phyloP scores from a whole-genome alignment of 1,140 invertebrate species.

The Theocolax elegans region DNA sequence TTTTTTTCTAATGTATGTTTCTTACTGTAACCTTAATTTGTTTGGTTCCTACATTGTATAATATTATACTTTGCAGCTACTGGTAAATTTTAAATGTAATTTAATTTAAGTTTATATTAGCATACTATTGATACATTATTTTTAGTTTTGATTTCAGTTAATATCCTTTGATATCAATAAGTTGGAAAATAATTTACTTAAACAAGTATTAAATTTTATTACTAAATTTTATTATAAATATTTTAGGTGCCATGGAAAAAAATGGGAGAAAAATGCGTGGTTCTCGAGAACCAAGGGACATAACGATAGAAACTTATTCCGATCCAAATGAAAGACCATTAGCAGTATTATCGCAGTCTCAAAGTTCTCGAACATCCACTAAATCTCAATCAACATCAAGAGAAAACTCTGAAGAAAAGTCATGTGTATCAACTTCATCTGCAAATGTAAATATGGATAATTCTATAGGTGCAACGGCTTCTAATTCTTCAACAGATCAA shows the following conservation, averaged over 20 bases:
- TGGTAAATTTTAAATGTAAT: not conserved
- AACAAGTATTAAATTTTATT: not conserved
- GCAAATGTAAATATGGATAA: constrained; percentile 62
- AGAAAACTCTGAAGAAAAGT: constrained; percentile 63
- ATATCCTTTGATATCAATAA: not conserved
- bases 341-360: constrained; percentile 47
- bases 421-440: constrained; percentile 57
- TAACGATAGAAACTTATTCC: constrained; percentile 75
- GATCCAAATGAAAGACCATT: constrained; percentile 64
- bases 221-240: not conserved
- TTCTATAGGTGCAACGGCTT: constrained; percentile 48
- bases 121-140: not conserved
- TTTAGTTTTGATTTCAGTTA: not conserved
- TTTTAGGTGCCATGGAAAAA: constrained; percentile 51
- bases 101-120: not conserved
- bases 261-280: constrained; percentile 68
- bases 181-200: not conserved
- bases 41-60: constrained; percentile 2
- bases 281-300: constrained; percentile 71
- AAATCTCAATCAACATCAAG: constrained; percentile 57
- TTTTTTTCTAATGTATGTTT: constrained; percentile 17
- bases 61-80: constrained; percentile 17
- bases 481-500: constrained; percentile 67
- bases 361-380: constrained; percentile 52
- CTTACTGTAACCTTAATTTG: constrained; percentile 26